phyloP scores from a whole-genome alignment of 2,113 vertebrate species.

The Zosterops hypoxanthus region DNA sequence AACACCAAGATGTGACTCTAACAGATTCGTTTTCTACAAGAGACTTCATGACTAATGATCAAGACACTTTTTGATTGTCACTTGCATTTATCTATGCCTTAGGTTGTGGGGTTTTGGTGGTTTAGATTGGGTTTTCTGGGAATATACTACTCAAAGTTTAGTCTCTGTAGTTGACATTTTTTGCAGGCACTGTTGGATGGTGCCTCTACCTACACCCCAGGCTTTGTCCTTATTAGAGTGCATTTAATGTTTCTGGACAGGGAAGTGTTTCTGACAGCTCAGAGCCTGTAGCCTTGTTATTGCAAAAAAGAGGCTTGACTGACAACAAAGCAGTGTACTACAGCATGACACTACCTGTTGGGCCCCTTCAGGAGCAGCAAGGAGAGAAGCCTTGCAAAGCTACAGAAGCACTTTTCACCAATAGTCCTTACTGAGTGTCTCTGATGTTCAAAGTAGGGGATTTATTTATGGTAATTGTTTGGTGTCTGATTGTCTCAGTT shows the following conservation, averaged over 20 bases:
- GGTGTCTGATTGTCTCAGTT: background rate
- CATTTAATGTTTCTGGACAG: background rate
- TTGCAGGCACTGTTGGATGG: background rate
- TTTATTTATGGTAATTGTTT: background rate
- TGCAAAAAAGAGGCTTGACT: background rate
- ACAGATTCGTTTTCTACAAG: background rate
- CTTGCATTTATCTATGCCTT: background rate
- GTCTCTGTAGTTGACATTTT: background rate
- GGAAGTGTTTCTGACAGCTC: background rate
- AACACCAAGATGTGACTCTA: background rate
- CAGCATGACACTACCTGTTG: fast-evolving
- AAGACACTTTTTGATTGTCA: background rate
- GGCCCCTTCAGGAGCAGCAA: background rate
- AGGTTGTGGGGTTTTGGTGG: background rate
- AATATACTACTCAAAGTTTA: background rate
- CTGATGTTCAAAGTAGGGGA: background rate
- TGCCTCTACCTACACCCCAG: background rate
- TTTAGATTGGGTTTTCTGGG: background rate
- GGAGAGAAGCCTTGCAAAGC: background rate
- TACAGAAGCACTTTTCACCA: background rate
- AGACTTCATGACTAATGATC: background rate
- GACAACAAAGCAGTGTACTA: background rate
- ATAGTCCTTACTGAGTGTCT: background rate
- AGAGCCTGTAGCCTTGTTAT: background rate
- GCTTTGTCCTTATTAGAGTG: background rate